A percentile compares a stretch with the other conserved stretches of the same genome.
Evolutionary conservation across 2,888 invertebrate species (phyloP).

Genomic region (Caenorhabditis doughertyi): DNA sequence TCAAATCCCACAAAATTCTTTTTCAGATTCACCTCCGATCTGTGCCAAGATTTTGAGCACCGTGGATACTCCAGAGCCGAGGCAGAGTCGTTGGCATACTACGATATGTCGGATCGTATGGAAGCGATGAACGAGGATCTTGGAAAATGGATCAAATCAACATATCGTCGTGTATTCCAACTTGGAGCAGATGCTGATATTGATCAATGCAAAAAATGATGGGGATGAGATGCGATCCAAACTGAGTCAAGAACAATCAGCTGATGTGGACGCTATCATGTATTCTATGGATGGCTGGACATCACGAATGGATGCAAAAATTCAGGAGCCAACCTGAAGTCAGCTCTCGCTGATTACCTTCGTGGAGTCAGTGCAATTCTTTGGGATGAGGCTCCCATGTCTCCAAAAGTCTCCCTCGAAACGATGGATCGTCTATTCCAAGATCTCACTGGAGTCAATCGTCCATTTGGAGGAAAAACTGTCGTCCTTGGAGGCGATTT

Average conservation of each 20-base stretch:
- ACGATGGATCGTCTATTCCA: conserved; percentile 30
- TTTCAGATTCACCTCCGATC: conserved; percentile 1
- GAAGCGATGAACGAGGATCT: conserved; percentile 14
- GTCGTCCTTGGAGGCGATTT: conserved; percentile 62
- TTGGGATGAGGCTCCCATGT: conserved; percentile 48
- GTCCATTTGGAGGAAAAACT: conserved; percentile 58
- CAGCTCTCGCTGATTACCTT: background rate
- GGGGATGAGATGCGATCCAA: conserved; percentile 17
- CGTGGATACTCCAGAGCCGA: background rate
- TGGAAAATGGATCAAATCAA: background rate
- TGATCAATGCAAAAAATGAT: background rate
- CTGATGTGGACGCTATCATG: background rate
- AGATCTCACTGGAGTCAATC: conserved; percentile 27
- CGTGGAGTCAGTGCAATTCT: background rate
- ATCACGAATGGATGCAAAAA: conserved; percentile 9
- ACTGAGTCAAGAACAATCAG: conserved; percentile 48
- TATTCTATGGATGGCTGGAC: conserved; percentile 6
- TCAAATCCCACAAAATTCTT: too few relatives aligned
- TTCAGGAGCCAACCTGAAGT: background rate
- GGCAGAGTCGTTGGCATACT: conserved; percentile 37
- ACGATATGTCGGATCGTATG: conserved; percentile 6
- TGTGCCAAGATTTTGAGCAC: background rate
- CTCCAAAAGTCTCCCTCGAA: conserved; percentile 7
- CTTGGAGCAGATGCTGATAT: background rate
- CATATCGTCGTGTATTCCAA: background rate